Conservation (phyloP, 2,797 vertebrate species). For the Cuculus canorus region DNA sequence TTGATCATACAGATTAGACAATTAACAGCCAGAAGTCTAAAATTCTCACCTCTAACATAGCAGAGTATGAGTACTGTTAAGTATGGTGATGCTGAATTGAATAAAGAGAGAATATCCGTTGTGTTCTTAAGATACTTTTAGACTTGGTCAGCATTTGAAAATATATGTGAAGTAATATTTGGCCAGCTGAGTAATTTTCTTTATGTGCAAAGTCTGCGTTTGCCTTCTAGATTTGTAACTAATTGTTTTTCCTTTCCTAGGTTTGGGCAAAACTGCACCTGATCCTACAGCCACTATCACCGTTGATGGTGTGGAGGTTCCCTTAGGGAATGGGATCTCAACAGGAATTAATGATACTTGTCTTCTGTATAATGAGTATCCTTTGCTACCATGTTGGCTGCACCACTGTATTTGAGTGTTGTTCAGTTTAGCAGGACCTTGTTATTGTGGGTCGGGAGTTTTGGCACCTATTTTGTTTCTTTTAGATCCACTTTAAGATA, state of each 20-base stretch:
- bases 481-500: not conserved
- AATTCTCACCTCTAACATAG: not conserved
- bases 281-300: constrained; percentile 85
- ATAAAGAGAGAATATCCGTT: not conserved
- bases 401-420: accelerated
- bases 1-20: not conserved
- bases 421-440: not conserved
- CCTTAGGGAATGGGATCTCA: constrained; percentile 87
- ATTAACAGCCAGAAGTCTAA: not conserved
- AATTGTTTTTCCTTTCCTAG: constrained; percentile 70
- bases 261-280: constrained; percentile 93
- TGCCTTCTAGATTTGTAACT: not conserved
- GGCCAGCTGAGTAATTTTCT: not conserved
- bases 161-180: not conserved
- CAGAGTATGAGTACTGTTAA: accelerated
- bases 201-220: not conserved
- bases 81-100: not conserved
- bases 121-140: not conserved
- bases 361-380: constrained; percentile 99
- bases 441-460: not conserved
- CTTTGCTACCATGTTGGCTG: constrained; percentile 69
- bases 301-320: constrained; percentile 92
- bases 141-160: not conserved
- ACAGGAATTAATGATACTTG: constrained; percentile 93
- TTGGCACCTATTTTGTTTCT: not conserved